phyloP scores from a whole-genome alignment of 1,140 invertebrate genomes.

The Cydia fagiglandana region DNA sequence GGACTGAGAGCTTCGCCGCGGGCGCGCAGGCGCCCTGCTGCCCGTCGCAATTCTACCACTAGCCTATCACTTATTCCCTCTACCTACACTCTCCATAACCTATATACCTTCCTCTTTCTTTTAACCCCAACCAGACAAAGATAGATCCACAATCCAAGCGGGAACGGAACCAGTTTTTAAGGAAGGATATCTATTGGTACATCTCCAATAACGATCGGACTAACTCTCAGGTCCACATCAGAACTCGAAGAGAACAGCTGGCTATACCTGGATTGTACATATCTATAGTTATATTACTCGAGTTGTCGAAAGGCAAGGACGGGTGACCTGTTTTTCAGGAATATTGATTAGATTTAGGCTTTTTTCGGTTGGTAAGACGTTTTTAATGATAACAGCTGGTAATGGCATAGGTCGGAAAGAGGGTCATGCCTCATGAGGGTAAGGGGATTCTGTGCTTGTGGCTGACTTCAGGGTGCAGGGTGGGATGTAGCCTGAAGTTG shows the following conservation, averaged over 20 bases:
- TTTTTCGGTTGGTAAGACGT: not conserved
- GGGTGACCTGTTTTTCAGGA: not conserved
- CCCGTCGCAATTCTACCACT: not conserved
- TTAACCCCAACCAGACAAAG: not conserved
- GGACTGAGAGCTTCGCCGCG: conserved; percentile 53
- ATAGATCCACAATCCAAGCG: not conserved
- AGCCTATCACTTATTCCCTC: not conserved
- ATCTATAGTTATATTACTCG: not conserved
- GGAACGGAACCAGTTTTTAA: not conserved
- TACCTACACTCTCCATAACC: not conserved
- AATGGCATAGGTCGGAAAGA: not conserved
- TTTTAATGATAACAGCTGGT: not conserved
- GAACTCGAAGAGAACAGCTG: conserved; percentile 16
- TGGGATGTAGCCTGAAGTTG: not conserved
- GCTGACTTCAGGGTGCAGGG: not conserved
- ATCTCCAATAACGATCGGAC: conserved; percentile 20
- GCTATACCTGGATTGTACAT: conserved; percentile 1
- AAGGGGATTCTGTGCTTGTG: not conserved
- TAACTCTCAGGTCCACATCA: not conserved
- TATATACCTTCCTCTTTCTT: not conserved
- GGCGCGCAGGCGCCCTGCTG: conserved; percentile 55
- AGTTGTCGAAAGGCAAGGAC: not conserved
- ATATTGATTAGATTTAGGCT: not conserved
- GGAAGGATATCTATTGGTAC: not conserved
- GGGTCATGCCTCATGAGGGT: not conserved